phyloP scores from a whole-genome alignment of 2,888 invertebrate genomes.

The Ormyrus nitidulus region DNA sequence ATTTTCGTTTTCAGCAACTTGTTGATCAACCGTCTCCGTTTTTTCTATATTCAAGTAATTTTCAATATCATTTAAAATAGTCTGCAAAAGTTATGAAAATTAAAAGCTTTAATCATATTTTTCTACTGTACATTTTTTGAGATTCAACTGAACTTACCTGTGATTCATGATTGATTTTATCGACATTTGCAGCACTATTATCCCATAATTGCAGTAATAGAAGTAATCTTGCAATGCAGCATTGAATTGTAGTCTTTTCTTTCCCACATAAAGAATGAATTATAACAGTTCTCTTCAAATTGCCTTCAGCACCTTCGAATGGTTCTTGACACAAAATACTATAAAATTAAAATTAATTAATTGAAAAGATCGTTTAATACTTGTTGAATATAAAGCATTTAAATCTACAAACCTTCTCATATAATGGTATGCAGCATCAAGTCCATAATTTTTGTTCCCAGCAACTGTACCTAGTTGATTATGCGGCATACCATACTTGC shows the following conservation, averaged over 20 bases:
- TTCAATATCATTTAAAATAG: constrained; percentile 68
- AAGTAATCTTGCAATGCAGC: constrained; percentile 69
- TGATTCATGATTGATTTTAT: constrained; percentile 70
- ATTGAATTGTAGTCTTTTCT: constrained; percentile 66
- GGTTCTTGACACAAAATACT: constrained; percentile 83
- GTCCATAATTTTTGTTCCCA: constrained; percentile 86
- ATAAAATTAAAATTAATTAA: not conserved
- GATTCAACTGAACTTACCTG: constrained; percentile 61
- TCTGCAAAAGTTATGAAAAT: constrained; percentile 58
- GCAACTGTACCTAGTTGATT: constrained; percentile 95
- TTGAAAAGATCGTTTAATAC: not conserved
- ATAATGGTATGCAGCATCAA: constrained; percentile 94
- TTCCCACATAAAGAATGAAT: constrained; percentile 69
- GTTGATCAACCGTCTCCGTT: constrained; percentile 56
- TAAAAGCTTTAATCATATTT: not conserved
- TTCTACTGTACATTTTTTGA: not conserved
- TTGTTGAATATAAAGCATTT: no score
- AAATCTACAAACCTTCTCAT: constrained; percentile 83
- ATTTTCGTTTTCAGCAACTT: constrained; percentile 60
- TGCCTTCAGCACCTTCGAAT: constrained; percentile 94
- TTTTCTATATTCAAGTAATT: constrained; percentile 65
- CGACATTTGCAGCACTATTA: constrained; percentile 64
- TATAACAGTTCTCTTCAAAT: constrained; percentile 82
- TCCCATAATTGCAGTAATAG: constrained; percentile 72
- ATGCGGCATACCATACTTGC: constrained; percentile 92